Conservation (phyloP, 2,113 vertebrate genomes). For the Damaliscus lunatus region DNA sequence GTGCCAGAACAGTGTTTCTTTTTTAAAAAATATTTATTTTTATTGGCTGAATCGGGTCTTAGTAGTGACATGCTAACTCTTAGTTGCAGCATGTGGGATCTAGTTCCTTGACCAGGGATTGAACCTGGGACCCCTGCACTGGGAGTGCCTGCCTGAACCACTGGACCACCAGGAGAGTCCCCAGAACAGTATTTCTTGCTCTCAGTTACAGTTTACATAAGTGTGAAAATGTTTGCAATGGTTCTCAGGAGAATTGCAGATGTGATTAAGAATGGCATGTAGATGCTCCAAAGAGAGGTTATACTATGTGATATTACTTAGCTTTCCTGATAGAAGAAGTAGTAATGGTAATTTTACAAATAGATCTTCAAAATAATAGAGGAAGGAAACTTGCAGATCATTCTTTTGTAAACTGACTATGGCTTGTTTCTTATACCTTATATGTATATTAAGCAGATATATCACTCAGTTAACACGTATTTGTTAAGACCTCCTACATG, state of each 20-base stretch:
- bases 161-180: not conserved
- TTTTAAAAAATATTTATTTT: not conserved
- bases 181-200: not conserved
- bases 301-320: not conserved
- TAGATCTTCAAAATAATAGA: not conserved
- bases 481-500: not conserved
- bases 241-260: not conserved
- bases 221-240: not conserved
- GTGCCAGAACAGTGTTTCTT: not conserved
- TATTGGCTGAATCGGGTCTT: not conserved
- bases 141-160: not conserved
- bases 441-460: not conserved
- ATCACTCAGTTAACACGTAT: not conserved
- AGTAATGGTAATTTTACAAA: not conserved
- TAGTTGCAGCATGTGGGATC: not conserved
- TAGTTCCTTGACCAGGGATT: not conserved
- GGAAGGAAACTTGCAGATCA: not conserved
- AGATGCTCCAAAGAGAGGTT: not conserved
- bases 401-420: not conserved
- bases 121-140: not conserved
- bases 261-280: not conserved
- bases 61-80: not conserved
- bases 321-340: not conserved
- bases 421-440: not conserved
- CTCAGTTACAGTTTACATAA: not conserved